phyloP scores from a whole-genome alignment of 64 coral and sea anemone genomes.

The Porites lutea region DNA sequence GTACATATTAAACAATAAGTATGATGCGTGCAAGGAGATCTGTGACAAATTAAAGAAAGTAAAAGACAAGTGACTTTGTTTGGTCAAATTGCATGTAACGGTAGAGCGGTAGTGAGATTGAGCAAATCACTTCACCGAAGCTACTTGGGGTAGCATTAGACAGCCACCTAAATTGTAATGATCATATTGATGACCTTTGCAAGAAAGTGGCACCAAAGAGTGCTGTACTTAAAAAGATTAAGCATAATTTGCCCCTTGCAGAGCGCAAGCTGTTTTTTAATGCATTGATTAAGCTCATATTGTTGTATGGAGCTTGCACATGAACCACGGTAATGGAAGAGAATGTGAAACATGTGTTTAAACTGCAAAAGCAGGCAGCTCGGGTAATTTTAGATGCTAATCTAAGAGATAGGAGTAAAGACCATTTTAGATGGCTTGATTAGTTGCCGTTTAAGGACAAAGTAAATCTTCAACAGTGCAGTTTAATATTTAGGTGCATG shows the following conservation, averaged over 20 bases:
- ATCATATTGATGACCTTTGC: no score
- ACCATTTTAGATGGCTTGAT: background rate
- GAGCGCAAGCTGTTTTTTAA: constrained; percentile 33
- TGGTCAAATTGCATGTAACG: no score
- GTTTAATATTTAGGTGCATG: background rate
- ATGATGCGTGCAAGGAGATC: no score
- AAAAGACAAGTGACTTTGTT: background rate
- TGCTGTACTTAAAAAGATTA: constrained; percentile 20
- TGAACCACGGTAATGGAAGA: background rate
- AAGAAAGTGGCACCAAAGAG: constrained; percentile 22
- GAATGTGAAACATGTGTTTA: constrained; percentile 21
- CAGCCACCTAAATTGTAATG: no score
- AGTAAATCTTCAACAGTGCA: background rate
- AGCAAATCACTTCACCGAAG: no score
- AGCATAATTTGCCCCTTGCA: background rate
- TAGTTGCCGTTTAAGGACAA: background rate
- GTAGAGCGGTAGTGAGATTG: no score
- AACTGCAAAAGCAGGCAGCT: background rate
- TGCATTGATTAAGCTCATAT: constrained; percentile 1
- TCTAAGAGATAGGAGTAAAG: background rate
- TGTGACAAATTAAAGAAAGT: background rate
- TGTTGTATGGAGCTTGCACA: background rate
- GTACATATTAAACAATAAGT: background rate
- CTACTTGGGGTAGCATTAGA: no score
- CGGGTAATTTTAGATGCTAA: background rate